Evolutionary conservation across 2,797 vertebrate species (phyloP), one percentile per base, ranked within the genome.

Genomic region (Sternarchorhynchus goeldii): DNA sequence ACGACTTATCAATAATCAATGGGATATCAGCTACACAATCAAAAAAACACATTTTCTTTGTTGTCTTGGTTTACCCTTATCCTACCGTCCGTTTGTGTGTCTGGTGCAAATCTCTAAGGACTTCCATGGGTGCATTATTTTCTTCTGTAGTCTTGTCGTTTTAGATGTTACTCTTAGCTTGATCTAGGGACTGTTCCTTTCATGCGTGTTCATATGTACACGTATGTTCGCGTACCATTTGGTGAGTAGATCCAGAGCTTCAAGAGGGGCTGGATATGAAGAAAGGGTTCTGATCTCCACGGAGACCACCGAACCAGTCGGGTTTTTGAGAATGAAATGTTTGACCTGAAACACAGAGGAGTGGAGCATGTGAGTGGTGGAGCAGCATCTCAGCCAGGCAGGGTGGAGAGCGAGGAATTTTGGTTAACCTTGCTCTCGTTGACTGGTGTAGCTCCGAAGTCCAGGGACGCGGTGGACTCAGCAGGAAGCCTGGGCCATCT

Each of bases 391-490:
- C 4, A 2, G 18, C 17, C 10, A 1, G 21, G 20, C 25, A 31
- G 20, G 25, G 45, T 3, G 20, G 21, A 29, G 2, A 65, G 16
- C 1, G 3, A 41, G 36, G 31, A 8, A 29, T 4, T 18, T 55
- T 45, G 5, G 90, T 90, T 80, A 36, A 98, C 97, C 94, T 93
- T 94, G 74, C 94, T 97, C 77, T 92, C 96, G 85, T 95, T 95
- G 55, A 98, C 91, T 0, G 96, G 95, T n/a, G 95, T 96, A 53
- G 96, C 95, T 53, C 94, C 95, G 84, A 99, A 99, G 81, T 95
- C 95, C 66, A 98, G 80, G 0, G 90, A 81, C 8, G 93, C 85
- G 32, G 91, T 89, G 0, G 92, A 91, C 62, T 97, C 93, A 16
- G 89, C 75, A 8, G 93, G 90, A 73, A 99, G 85, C 56, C 95